These are phyloP conservation scores for Eupithecia vulgata DNA, from an alignment of 2,888 invertebrate species.

Conservation along the genomic window DNA sequence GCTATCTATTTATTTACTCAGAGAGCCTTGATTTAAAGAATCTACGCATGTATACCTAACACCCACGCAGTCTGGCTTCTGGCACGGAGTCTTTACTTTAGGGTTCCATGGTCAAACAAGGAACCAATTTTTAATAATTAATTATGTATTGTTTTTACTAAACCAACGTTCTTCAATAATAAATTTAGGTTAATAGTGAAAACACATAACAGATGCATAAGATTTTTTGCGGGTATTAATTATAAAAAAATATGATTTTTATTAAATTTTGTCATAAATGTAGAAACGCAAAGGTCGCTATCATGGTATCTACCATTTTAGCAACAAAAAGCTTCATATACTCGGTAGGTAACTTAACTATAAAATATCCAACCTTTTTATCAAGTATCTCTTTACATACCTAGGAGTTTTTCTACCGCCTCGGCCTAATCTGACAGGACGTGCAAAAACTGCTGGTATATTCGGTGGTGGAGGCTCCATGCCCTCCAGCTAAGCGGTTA, in stretches of 20 bases:
- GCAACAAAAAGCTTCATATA: neutral
- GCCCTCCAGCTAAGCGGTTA: slow-evolving; percentile 74
- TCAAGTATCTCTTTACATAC: slow-evolving; percentile 17
- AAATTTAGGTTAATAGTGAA: neutral
- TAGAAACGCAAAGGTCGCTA: too few relatives aligned
- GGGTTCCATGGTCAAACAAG: neutral
- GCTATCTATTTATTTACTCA: neutral
- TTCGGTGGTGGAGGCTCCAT: slow-evolving; percentile 75
- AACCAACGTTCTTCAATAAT: neutral
- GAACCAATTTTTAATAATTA: neutral
- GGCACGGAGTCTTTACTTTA: neutral
- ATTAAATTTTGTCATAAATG: too few relatives aligned
- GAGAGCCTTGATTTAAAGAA: slow-evolving; percentile 6
- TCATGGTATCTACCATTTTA: too few relatives aligned
- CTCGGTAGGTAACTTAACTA: neutral
- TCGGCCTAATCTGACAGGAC: slow-evolving; percentile 64
- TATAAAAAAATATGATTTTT: too few relatives aligned
- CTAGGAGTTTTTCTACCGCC: slow-evolving; percentile 34
- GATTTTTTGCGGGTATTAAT: too few relatives aligned
- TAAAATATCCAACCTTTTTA: slow-evolving; percentile 5
- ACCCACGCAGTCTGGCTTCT: slow-evolving; percentile 6
- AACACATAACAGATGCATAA: neutral
- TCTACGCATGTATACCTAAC: neutral
- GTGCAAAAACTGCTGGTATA: slow-evolving; percentile 79
- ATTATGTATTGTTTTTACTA: neutral